Base-by-base conservation (phyloP, 2,888 invertebrate species). In the Pyrrhia umbra region DNA sequence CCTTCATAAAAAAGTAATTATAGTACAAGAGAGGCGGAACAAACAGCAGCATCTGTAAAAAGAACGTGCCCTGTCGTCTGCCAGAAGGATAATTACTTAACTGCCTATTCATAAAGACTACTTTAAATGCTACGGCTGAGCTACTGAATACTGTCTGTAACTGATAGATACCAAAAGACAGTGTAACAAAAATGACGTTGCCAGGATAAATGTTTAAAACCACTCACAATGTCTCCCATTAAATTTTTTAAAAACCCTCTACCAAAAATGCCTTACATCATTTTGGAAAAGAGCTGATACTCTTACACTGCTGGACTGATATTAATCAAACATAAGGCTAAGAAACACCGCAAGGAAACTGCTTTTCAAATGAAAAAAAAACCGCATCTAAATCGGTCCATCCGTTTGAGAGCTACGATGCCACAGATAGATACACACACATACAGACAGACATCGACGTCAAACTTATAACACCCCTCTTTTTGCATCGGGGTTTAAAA, bases 41-140 rank as follows among this genome's bases (percentile, higher is more conserved):
- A 49, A 71, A 59, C 49, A 45, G 42, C n/a, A 43, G 37, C 63
- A 75, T 72, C 61, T 51, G 46, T 65, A 52, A 51, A 66, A 78
- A 73, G 81, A 75, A 82, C 87, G 85, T 87, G 88, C 77, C 78
- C 77, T 66, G 75, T 79, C 84, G 77, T 79, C 55, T 68, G 57
- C 68, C 61, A 60, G 70, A 47, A 63, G 77, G 83, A 87, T 87
- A 84, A 88, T 84, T 81, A 69, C 47, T 60, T 58, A 78, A 67
- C 66, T 68, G 72, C 55, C 74, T 77, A 81, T 82, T 83, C 66
- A 81, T 77, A 49, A 70, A 74, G 45, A 43, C 69, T 63, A 58
- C 40, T 73, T 63, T 47, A 63, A 68, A 77, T 79, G 74, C 79
- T 72, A 64, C 61, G 55, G 39, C 52, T 46, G 21, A 56, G 58